Percentiles rank a stretch among this genome's conserved stretches.
phyloP scores from a whole-genome alignment of 1,140 invertebrate genomes.

The Drosophila bifasciata region DNA sequence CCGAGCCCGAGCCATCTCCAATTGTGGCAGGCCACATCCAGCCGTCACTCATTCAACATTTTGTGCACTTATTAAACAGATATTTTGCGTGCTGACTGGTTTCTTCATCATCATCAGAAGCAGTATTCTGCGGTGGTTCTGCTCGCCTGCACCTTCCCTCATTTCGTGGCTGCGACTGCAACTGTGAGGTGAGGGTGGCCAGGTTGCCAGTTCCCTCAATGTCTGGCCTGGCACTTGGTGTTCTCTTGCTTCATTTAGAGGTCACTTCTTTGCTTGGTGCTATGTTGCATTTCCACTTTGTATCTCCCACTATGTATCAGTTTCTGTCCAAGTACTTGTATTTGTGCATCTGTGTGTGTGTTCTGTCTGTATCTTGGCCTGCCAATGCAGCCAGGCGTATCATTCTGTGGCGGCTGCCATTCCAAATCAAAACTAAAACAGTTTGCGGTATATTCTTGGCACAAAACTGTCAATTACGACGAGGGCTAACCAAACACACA shows the following conservation, averaged over 20 bases:
- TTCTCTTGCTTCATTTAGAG: constrained; percentile 67
- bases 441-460: constrained; percentile 79
- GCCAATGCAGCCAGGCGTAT: constrained; percentile 70
- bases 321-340: constrained; percentile 35
- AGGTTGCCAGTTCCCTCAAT: not conserved
- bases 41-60: constrained; percentile 21
- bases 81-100: constrained; percentile 33
- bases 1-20: constrained; percentile 44
- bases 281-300: constrained; percentile 14
- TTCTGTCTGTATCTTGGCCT: constrained; percentile 45
- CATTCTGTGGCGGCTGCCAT: constrained; percentile 52
- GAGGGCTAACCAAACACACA: constrained; percentile 42
- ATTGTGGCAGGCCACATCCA: constrained; percentile 57
- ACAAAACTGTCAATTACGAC: constrained; percentile 79
- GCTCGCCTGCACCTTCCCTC: constrained; percentile 72
- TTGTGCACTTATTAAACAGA: constrained; percentile 54
- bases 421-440: constrained; percentile 69
- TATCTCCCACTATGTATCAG: constrained; percentile 29
- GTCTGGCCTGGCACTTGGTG: constrained; percentile 42
- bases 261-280: constrained; percentile 54
- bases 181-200: not conserved
- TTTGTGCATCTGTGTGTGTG: constrained; percentile 14
- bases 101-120: constrained; percentile 40
- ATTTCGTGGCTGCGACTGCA: constrained; percentile 29
- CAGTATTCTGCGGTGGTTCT: constrained; percentile 57